phyloP scores from a whole-genome alignment of 2,113 vertebrate genomes.

The Jacana jacana region DNA sequence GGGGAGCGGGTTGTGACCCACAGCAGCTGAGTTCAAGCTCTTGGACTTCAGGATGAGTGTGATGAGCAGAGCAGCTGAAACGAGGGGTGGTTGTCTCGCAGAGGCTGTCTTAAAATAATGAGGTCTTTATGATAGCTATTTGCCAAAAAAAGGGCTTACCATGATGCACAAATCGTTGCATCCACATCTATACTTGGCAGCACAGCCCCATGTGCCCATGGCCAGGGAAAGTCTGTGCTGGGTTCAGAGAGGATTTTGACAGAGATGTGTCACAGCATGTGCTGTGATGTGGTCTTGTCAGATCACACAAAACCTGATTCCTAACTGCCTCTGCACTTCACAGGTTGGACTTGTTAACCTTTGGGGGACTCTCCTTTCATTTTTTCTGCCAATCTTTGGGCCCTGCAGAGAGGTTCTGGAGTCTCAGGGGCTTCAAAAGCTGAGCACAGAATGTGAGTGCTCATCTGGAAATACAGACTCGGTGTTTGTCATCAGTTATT shows the following conservation, averaged over 20 bases:
- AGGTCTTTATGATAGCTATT: neutral
- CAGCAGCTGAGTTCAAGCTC: neutral
- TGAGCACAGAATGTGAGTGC: neutral
- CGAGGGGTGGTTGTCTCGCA: neutral
- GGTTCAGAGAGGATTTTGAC: neutral
- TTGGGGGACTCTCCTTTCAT: accelerated
- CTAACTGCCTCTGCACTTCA: neutral
- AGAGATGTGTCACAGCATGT: accelerated
- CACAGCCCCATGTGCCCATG: accelerated
- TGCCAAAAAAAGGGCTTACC: neutral
- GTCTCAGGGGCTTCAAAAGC: neutral
- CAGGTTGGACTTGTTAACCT: neutral
- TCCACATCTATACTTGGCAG: neutral
- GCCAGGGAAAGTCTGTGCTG: neutral
- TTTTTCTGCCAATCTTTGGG: neutral
- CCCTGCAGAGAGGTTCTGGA: neutral
- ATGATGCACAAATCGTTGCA: neutral
- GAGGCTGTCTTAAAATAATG: neutral
- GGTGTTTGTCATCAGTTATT: neutral
- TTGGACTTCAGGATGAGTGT: neutral
- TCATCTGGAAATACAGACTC: neutral
- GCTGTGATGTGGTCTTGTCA: neutral
- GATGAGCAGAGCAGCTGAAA: neutral
- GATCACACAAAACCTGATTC: neutral
- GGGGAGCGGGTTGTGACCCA: neutral